Base-by-base conservation (phyloP, 2,113 vertebrate species). In the Anser cygnoides region DNA sequence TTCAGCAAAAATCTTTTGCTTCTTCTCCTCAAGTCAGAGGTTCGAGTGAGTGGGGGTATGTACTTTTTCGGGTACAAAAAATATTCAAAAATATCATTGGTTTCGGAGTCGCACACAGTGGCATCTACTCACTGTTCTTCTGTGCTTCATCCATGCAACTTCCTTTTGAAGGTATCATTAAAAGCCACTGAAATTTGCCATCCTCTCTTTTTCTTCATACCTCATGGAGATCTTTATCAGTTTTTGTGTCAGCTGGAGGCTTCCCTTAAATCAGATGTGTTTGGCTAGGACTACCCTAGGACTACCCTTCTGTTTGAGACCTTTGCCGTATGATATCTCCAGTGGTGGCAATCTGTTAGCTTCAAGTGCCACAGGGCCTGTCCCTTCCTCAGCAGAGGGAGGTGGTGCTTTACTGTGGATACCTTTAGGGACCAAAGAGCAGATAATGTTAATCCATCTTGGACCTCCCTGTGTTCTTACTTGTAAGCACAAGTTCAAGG, bases 11-110 rank as follows among this genome's bases (percentile, higher is more conserved):
- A 50, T 11, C 25, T 35, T 77, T 37, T 33, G 5, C 59, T 25
- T 22, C 35, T 35, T 25, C 23, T n/a, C 43, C 33, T 37, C 50
- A 33, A 26, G 23, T 23, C 20, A 4, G 41, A 77, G 65, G 16
- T 31, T 21, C 13, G 23, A 6, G 16, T 0, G 2, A 43, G 13
- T 31, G 10, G 22, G 37, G 10, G 4, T 17, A 3, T 18, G 31
- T 21, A 13, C 61, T 55, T 67, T 17, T 54, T 66, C 33, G 23
- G 59, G 29, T 62, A 8, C 50, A 50, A 84, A 65, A 67, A 67
- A 66, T 52, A 26, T 17, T 3, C 2, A 25, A 59, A 35, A 19
- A 5, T 20, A 37, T 18, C 46, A 9, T 61, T 0, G 1, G 37
- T 68, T n/a, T 50, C 41, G 44, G 62, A 80, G 35, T 33, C 8